phyloP scores from a whole-genome alignment of 2,797 vertebrate genomes.

The Esox masquinongy region DNA sequence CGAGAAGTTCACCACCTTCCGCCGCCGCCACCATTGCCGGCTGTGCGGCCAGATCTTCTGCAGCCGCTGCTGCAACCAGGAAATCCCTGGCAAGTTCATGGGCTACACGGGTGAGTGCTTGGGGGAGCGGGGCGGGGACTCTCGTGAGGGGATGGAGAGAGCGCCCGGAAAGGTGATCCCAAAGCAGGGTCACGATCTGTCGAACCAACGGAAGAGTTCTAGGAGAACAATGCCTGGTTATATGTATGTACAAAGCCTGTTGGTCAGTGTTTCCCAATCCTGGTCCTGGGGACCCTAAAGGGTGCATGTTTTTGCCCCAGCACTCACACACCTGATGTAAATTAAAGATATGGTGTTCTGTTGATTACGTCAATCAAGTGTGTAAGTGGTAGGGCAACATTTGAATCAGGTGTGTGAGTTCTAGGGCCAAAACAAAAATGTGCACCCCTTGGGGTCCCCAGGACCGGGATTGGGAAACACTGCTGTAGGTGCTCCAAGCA shows the following conservation, averaged over 20 bases:
- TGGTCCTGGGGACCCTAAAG: too few species aligned
- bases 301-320: too few species aligned
- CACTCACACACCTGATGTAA: too few species aligned
- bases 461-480: too few species aligned
- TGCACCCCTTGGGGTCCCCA: too few species aligned
- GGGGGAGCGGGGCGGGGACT: not conserved
- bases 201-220: not conserved
- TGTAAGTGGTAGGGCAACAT: too few species aligned
- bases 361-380: too few species aligned
- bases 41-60: slow-evolving; percentile 98
- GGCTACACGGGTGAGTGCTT: slow-evolving; percentile 89
- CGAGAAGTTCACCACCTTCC: slow-evolving; percentile 97
- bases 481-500: not conserved
- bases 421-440: too few species aligned
- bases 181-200: not conserved
- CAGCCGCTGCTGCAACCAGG: slow-evolving; percentile 98
- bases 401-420: too few species aligned
- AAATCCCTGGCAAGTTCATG: slow-evolving; percentile 99
- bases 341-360: too few species aligned
- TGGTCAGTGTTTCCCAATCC: too few species aligned
- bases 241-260: too few species aligned
- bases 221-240: not conserved
- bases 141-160: not conserved
- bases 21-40: slow-evolving; percentile 94
- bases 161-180: not conserved